Evolutionary conservation across 2,797 vertebrate species (phyloP), one percentile per base, ranked within the genome.

Genomic region (Malurus leucopterus): DNA sequence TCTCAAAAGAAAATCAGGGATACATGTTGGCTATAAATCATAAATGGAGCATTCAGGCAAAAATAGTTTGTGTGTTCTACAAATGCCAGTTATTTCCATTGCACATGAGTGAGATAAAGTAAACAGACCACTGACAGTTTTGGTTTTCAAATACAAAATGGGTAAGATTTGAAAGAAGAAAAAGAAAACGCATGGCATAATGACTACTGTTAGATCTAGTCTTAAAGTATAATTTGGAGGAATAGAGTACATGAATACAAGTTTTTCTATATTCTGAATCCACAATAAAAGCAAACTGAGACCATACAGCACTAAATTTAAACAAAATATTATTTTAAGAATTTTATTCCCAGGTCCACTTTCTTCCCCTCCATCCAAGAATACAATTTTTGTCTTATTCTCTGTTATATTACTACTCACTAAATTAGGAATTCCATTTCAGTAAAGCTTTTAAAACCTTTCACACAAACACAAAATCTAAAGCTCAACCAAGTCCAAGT

Each of bases 1-100:
- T 98, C 98, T 98, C 97, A 96, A 97, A 96, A 98, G 96, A 96
- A 98, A 97, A 96, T 95, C 95, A 96, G 95, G 96, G 89, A 96
- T 97, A 97, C 74, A 91, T 96, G 97, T 97, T 96, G 97, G 97
- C 97, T 97, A 98, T 98, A 98, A 99, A 99, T 99, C 98, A 98
- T 97, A 98, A 98, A 97, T 96, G 97, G 96, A 97, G 96, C 95
- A 96, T 96, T 98, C 97, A 98, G 98, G 98, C 93, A 96, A 97
- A 98, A 96, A 97, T 95, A 97, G 97, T 98, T 96, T 98, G 97
- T 98, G 96, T 97, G 97, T 95, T 96, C 97, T 95, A 97, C 96
- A 98, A 98, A 97, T 89, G 97, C 97, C 97, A 96, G 95, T 97
- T 97, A 97, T 96, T 98, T 96, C 95, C 96, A 97, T 96, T 97